Evolutionary conservation across 2,888 invertebrate genomes (phyloP), one percentile per base, ranked within the genome.

Genomic region (Heliconius ethilla): DNA sequence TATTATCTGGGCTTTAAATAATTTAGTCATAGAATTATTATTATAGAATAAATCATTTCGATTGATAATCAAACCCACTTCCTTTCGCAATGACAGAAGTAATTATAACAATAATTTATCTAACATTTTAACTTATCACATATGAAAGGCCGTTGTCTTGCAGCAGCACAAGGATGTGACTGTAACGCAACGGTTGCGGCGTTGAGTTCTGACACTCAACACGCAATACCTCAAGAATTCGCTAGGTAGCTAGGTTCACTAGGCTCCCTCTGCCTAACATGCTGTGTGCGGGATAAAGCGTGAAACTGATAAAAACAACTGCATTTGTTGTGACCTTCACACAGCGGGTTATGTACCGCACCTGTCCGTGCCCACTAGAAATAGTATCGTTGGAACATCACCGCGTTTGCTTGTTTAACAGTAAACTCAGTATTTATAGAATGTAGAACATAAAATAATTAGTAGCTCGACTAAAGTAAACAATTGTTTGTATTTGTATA

Each of bases 361-460:
- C 70, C 76, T 76, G 76, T 76, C 72, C 18, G 37, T 76, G 76
- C 72, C 72, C 18, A 65, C 25, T 77, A 15, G 65, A 45, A 70
- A 74, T 74, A 63, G 74, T 74, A 62, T 22, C 37, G 37, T 63
- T 74, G 18, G 25, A 63, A 37, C 63, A 62, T 40, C 63, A 73
- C 62, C 73, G 62, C 63, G 40, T 63, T 63, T 74, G 63, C 22
- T 74, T 74, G 74, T 40, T 74, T 40, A 74, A 74, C 74, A 40
- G 72, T 72, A 59, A 72, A 72, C 63, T 74, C 7, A 25, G 59
- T 74, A 74, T 74, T 45, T 74, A 63, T 74, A 74, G 37, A 37
- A 74, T 40, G 63, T 18, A 40, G 40, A 63, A 63, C 62, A 74
- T 63, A 22, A 62, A 74, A 27, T 62, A 63, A 40, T 63, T 73